A percentile compares a stretch with the other conserved stretches of the same genome.
These are phyloP conservation scores for Synanthedon formicaeformis DNA, from an alignment of 2,888 invertebrate species.

Conservation along the genomic window DNA sequence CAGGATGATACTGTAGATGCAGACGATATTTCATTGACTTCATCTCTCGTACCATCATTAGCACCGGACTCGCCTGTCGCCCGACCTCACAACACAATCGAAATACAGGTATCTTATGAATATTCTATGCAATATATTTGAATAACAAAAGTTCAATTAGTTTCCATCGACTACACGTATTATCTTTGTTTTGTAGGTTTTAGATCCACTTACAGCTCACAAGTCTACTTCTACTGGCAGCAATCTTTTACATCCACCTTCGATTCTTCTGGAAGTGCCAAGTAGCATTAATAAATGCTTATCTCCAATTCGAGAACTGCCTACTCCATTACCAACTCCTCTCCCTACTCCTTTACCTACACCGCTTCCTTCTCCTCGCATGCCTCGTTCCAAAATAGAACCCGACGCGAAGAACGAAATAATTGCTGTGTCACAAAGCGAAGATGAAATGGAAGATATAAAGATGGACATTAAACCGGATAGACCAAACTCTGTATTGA, in stretches of 20 bases:
- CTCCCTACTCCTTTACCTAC: constrained; percentile 75
- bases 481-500: constrained; percentile 40
- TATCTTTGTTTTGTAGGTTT: constrained; percentile 44
- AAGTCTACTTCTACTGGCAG: constrained; percentile 69
- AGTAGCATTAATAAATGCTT: constrained; percentile 81
- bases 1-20: constrained; percentile 78
- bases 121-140: background rate
- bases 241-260: constrained; percentile 78
- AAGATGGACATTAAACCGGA: constrained; percentile 37
- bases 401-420: constrained; percentile 33
- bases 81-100: constrained; percentile 57
- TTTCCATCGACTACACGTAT: too few species aligned
- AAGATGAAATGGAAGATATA: constrained; percentile 58
- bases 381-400: constrained; percentile 51
- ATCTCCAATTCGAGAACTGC: constrained; percentile 82
- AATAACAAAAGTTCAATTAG: background rate
- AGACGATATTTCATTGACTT: constrained; percentile 79
- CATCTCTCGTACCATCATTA: constrained; percentile 68
- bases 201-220: constrained; percentile 77
- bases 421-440: constrained; percentile 47
- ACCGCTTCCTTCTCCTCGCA: constrained; percentile 67
- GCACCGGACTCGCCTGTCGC: constrained; percentile 75
- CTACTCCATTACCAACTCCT: constrained; percentile 77
- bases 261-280: constrained; percentile 82
- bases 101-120: constrained; percentile 42